phyloP scores from a whole-genome alignment of 2,113 vertebrate genomes.

The Terrapene triunguis region DNA sequence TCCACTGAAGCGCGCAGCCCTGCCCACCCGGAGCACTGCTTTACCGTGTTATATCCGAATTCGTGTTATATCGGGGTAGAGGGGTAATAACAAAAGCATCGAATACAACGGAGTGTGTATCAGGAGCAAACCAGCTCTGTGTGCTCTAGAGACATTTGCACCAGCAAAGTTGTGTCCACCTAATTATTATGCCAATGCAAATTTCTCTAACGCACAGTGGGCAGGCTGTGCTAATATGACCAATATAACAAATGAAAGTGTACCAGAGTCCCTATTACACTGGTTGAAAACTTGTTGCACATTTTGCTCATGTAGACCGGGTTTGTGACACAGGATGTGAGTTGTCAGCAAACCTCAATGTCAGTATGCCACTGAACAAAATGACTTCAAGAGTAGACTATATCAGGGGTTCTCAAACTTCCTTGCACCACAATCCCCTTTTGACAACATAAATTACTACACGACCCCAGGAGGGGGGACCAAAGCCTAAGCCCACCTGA shows the following conservation, averaged over 20 bases:
- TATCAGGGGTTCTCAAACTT: neutral
- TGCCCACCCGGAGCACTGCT: too few relatives aligned
- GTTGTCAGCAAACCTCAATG: rapidly evolving
- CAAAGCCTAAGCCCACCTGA: too few relatives aligned
- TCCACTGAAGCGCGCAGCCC: too few relatives aligned
- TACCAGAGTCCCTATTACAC: neutral
- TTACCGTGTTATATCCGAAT: too few relatives aligned
- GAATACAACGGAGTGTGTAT: too few relatives aligned
- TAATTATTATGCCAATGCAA: neutral
- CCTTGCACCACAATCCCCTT: too few relatives aligned
- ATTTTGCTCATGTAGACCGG: rapidly evolving
- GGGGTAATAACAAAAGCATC: neutral
- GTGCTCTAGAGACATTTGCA: neutral
- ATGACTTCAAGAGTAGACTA: rapidly evolving
- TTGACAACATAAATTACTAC: too few relatives aligned
- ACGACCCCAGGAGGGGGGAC: too few relatives aligned
- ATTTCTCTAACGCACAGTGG: neutral
- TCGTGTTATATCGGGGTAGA: too few relatives aligned
- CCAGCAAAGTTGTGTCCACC: neutral
- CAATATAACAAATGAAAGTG: neutral
- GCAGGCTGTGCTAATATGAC: neutral
- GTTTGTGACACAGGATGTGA: rapidly evolving
- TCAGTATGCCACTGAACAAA: rapidly evolving
- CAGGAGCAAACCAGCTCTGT: neutral
- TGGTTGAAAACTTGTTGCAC: neutral